A percentile compares a stretch with the other conserved stretches of the same genome.
Conservation (phyloP, 2,113 vertebrate species). For the Notothenia rossii region DNA sequence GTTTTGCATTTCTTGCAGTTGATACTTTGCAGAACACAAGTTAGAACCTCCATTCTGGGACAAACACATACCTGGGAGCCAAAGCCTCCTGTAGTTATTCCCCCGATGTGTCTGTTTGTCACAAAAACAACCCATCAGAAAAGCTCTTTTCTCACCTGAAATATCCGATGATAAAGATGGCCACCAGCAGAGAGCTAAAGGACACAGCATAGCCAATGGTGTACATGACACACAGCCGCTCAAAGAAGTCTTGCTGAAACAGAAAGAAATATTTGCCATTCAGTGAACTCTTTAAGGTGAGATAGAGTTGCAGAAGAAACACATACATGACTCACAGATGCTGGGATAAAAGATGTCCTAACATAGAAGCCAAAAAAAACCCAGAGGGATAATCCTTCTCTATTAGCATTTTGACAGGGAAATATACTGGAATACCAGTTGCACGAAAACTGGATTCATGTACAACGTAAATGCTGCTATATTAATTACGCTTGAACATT, state of each 20-base stretch:
- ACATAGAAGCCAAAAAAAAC: neutral
- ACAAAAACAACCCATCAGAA: neutral
- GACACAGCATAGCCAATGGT: constrained; percentile 91
- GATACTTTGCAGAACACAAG: too few relatives aligned
- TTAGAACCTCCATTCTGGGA: too few relatives aligned
- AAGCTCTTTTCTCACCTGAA: constrained; percentile 84
- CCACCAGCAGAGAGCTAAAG: constrained; percentile 88
- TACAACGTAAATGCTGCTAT: neutral
- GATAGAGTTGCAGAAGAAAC: neutral
- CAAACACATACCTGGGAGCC: too few relatives aligned
- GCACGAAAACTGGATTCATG: neutral
- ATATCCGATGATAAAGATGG: constrained; percentile 90
- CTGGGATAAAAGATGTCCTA: neutral
- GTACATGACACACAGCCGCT: constrained; percentile 90
- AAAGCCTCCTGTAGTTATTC: neutral
- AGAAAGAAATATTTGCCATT: constrained; percentile 12
- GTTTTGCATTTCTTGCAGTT: too few relatives aligned
- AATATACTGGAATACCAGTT: neutral
- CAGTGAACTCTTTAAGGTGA: neutral
- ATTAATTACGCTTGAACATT: too few relatives aligned
- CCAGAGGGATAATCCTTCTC: neutral
- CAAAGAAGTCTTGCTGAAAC: constrained; percentile 89
- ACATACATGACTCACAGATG: neutral
- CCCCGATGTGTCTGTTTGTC: neutral
- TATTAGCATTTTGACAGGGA: neutral